These are phyloP conservation scores for Bilobella aurantiaca DNA, from an alignment of 1,140 invertebrate species.

Conservation along the genomic window DNA sequence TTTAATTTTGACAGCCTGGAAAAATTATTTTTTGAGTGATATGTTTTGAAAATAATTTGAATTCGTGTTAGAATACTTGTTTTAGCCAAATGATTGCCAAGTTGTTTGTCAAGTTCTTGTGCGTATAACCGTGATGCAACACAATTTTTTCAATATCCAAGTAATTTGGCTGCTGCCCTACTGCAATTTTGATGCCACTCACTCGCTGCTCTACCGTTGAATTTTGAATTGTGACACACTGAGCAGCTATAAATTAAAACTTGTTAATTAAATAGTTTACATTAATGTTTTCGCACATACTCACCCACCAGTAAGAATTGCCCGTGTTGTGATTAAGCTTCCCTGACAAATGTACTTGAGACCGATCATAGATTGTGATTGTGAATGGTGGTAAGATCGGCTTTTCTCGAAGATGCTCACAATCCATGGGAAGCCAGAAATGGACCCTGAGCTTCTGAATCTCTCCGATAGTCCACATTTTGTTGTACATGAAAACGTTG, in stretches of 20 bases:
- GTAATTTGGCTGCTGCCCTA: not conserved
- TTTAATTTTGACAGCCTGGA: not conserved
- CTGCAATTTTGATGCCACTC: not conserved
- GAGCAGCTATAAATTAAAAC: not conserved
- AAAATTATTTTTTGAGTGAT: not conserved
- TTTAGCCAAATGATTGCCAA: not conserved
- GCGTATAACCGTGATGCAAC: not conserved
- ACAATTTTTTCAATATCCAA: not conserved
- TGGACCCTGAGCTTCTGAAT: too few species aligned
- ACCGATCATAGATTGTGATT: not conserved
- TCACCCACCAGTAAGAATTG: not conserved
- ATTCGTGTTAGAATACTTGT: not conserved
- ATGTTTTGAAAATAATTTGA: not conserved
- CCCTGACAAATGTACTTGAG: not conserved
- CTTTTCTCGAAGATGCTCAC: not conserved
- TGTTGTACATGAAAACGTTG: not conserved
- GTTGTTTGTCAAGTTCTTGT: not conserved
- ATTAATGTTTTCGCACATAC: not conserved
- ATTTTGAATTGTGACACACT: not conserved
- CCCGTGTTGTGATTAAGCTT: not conserved
- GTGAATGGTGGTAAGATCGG: not conserved
- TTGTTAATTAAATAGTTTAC: not conserved
- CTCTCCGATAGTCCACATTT: not conserved
- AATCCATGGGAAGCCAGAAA: not conserved
- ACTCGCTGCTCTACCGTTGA: not conserved